Evolutionary conservation across 64 coral and sea anemone genomes (phyloP).

Genomic region (Stylophora pistillata): DNA sequence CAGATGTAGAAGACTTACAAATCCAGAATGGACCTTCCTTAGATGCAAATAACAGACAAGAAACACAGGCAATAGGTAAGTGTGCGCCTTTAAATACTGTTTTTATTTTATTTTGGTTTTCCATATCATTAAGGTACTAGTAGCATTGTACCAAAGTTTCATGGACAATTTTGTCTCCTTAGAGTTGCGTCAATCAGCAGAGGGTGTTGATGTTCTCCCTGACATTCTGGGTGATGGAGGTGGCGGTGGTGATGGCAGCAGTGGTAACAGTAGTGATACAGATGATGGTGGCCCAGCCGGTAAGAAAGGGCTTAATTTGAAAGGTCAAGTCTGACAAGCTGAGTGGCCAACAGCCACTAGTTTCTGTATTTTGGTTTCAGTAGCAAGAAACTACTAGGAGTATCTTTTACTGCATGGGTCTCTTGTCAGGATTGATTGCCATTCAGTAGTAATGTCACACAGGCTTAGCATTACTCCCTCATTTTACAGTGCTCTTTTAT

Average conservation of each 20-base stretch:
- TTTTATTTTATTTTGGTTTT: no score
- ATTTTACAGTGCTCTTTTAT: no score
- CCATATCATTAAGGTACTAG: background rate
- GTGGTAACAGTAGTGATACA: conserved; percentile 86
- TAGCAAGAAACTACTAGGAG: no score
- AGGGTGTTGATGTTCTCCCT: conserved; percentile 86
- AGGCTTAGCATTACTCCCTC: no score
- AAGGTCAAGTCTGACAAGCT: background rate
- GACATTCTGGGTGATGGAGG: conserved; percentile 92
- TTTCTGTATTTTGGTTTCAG: no score
- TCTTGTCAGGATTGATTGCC: no score
- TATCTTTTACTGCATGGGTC: no score
- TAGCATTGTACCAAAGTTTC: background rate
- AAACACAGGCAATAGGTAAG: conserved; percentile 18
- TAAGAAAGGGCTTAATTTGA: background rate
- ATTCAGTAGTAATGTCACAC: no score
- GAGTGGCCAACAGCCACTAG: no score
- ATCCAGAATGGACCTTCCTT: conserved; percentile 18
- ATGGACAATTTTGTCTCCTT: background rate
- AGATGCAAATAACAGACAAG: conserved; percentile 27
- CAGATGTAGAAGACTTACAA: conserved; percentile 72
- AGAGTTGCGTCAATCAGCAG: conserved; percentile 90
- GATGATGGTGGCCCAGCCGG: conserved; percentile 55
- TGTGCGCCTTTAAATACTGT: no score
- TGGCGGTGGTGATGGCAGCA: conserved; percentile 90